A percentile compares a stretch with the other conserved stretches of the same genome.
Evolutionary conservation across 1,140 invertebrate species (phyloP).

Genomic region (Palaemon carinicauda): DNA sequence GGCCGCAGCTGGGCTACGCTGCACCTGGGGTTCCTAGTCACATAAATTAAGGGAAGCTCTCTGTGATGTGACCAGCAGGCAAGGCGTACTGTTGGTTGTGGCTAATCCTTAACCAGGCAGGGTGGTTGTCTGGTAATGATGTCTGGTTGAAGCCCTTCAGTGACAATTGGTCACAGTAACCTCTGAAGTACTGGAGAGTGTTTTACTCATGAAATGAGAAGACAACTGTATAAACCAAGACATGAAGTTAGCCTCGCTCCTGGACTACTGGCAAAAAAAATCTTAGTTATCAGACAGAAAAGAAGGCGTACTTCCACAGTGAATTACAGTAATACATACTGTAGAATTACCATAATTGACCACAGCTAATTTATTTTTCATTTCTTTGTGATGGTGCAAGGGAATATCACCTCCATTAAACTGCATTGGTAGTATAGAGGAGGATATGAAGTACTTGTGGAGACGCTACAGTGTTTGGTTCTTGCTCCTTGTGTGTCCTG

Average conservation of each 20-base stretch:
- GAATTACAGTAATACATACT: slow-evolving; percentile 48
- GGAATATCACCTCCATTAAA: slow-evolving; percentile 54
- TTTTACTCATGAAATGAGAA: slow-evolving; percentile 20
- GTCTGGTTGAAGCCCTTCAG: slow-evolving; percentile 16
- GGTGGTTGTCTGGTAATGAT: slow-evolving; percentile 42
- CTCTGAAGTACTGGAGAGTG: slow-evolving; percentile 23
- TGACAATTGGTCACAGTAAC: slow-evolving; percentile 20
- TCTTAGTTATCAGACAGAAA: too few species aligned
- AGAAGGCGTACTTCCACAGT: slow-evolving; percentile 46
- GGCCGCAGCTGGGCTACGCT: slow-evolving; percentile 45
- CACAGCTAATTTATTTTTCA: slow-evolving; percentile 55
- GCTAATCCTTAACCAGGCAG: slow-evolving; percentile 25
- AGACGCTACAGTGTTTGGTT: slow-evolving; percentile 9
- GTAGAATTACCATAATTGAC: slow-evolving; percentile 44
- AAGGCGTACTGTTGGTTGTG: slow-evolving; percentile 19
- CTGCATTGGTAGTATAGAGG: slow-evolving; percentile 51
- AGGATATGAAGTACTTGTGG: slow-evolving; percentile 36
- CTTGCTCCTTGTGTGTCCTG: slow-evolving; percentile 38
- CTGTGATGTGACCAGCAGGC: slow-evolving; percentile 53
- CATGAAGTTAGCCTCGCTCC: slow-evolving; percentile 37
- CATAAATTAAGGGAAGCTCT: slow-evolving; percentile 53
- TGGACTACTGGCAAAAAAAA: slow-evolving; percentile 47
- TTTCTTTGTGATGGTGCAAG: slow-evolving; percentile 55
- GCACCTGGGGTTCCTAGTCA: slow-evolving; percentile 56
- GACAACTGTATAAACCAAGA: slow-evolving; percentile 19